Evolutionary conservation across 2,797 vertebrate species (phyloP).

Genomic region (Enteromius fasciolatus): DNA sequence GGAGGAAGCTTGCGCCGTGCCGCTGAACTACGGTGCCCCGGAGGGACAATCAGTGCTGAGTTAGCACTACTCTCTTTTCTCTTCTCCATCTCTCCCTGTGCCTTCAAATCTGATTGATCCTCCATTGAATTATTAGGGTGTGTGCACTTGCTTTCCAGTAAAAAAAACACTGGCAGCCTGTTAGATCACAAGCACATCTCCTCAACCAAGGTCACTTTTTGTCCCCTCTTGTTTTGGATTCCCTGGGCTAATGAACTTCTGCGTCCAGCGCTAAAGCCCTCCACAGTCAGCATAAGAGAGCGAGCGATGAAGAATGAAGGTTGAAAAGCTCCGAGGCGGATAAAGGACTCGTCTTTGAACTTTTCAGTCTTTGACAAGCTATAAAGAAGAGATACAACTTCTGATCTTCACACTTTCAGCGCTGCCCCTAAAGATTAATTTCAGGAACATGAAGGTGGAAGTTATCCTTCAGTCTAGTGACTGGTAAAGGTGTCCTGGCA

Average conservation of each 20-base stretch:
- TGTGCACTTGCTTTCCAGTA: conserved; percentile 28
- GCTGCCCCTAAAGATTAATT: conserved; percentile 52
- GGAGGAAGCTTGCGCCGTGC: conserved; percentile 44
- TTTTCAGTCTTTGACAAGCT: conserved; percentile 48
- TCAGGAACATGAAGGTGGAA: conserved; percentile 55
- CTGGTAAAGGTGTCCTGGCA: conserved; percentile 44
- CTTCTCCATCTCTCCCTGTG: conserved; percentile 66
- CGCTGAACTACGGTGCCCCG: conserved; percentile 69
- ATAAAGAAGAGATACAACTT: conserved; percentile 45
- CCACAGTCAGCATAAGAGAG: conserved; percentile 78
- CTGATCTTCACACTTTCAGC: conserved; percentile 54
- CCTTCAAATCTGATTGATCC: conserved; percentile 83
- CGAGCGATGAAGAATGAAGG: conserved; percentile 16
- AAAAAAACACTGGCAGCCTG: conserved; percentile 68
- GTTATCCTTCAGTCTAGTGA: conserved; percentile 24
- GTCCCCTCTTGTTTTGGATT: conserved; percentile 61
- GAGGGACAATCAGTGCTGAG: conserved; percentile 73
- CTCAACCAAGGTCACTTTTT: conserved; percentile 80
- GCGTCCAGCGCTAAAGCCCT: conserved; percentile 75
- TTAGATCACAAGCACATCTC: conserved; percentile 82
- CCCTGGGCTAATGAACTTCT: conserved; percentile 65
- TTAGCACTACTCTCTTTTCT: conserved; percentile 62
- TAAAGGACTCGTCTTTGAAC: conserved; percentile 70
- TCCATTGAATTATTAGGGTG: conserved; percentile 83
- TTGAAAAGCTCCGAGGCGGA: conserved; percentile 58